phyloP scores from a whole-genome alignment of 2,113 vertebrate species.

The Sprattus sprattus region DNA sequence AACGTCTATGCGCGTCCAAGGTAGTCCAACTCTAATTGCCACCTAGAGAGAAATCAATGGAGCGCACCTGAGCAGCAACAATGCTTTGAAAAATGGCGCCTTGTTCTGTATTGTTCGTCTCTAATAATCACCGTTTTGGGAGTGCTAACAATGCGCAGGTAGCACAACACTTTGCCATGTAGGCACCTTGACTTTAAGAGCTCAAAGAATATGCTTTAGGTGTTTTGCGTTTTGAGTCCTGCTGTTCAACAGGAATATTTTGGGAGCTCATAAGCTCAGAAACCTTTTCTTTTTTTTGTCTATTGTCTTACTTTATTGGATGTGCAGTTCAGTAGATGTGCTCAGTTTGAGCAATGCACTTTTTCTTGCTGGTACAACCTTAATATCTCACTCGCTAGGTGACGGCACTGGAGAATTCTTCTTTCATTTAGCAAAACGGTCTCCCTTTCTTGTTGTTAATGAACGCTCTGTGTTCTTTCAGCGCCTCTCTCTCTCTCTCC shows the following conservation, averaged over 20 bases:
- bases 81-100: background rate
- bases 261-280: background rate
- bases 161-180: background rate
- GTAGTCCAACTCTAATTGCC: background rate
- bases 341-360: background rate
- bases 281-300: background rate
- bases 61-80: background rate
- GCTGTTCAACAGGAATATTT: background rate
- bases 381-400: background rate
- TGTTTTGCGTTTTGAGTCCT: background rate
- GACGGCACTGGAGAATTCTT: background rate
- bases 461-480: slow-evolving; percentile 1
- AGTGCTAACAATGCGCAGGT: background rate
- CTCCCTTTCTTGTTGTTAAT: background rate
- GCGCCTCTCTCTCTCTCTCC: background rate
- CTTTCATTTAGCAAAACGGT: background rate
- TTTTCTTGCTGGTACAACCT: background rate
- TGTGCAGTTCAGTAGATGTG: background rate
- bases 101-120: background rate
- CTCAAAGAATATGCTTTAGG: background rate
- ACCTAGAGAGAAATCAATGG: background rate
- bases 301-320: background rate
- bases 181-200: background rate
- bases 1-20: background rate
- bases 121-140: background rate